Conservation (phyloP, 2,888 invertebrate species). For the Schrankia costaestrigalis region DNA sequence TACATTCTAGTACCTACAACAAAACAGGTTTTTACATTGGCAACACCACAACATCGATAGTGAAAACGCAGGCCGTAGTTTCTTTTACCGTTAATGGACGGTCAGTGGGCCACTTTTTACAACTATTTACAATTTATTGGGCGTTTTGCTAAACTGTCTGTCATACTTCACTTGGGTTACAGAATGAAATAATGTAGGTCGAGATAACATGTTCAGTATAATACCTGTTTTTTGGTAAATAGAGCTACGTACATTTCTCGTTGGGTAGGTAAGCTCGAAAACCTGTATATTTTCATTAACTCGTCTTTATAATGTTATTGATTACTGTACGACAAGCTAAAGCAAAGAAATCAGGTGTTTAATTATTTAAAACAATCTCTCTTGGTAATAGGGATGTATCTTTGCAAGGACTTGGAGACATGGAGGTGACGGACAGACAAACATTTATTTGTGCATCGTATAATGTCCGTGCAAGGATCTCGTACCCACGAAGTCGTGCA, state of each 20-base stretch:
- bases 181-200: conserved; percentile 19
- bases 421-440: too few species aligned
- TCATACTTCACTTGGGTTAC: conserved; percentile 40
- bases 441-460: too few species aligned
- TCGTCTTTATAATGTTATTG: too few species aligned
- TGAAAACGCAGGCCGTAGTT: conserved; percentile 47
- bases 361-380: too few species aligned
- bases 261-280: conserved; percentile 5
- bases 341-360: too few species aligned
- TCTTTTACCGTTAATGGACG: conserved; percentile 60
- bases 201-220: conserved; percentile 20
- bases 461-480: too few species aligned
- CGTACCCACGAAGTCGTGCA: too few species aligned
- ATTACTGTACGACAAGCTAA: too few species aligned
- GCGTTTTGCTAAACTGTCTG: conserved; percentile 53
- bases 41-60: conserved; percentile 43
- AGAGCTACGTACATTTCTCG: conserved; percentile 9
- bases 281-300: too few species aligned
- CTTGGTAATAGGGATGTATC: too few species aligned
- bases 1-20: conserved; percentile 8
- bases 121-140: conserved; percentile 70
- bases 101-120: conserved; percentile 73
- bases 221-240: conserved; percentile 22
- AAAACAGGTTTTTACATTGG: conserved; percentile 31
- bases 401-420: too few species aligned